Percentiles rank a stretch among this genome's conserved stretches.
Conservation (phyloP, 2,113 vertebrate genomes). For the Jaculus jaculus region DNA sequence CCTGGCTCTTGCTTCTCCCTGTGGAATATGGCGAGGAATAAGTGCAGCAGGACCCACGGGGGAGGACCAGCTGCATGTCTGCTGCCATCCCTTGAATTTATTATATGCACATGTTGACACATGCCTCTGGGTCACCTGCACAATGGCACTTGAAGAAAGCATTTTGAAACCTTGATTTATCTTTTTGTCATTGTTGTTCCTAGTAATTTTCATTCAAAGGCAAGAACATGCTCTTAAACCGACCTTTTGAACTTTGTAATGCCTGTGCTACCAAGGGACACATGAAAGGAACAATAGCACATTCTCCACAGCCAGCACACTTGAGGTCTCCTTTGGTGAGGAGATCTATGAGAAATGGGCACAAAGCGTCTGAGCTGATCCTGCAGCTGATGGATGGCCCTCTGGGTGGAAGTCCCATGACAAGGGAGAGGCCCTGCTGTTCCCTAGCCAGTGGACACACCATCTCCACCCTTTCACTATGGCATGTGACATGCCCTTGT, state of each 20-base stretch:
- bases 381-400: slow-evolving; percentile 53
- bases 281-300: slow-evolving; percentile 75
- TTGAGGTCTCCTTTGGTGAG: slow-evolving; percentile 25
- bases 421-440: background rate
- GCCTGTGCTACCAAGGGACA: slow-evolving; percentile 50
- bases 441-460: background rate
- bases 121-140: background rate
- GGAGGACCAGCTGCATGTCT: background rate
- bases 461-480: background rate
- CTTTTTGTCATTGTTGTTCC: slow-evolving; percentile 63
- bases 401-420: slow-evolving; percentile 61
- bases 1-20: background rate
- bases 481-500: background rate
- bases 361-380: slow-evolving; percentile 44
- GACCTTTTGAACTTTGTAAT: slow-evolving; percentile 67
- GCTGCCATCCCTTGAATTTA: background rate
- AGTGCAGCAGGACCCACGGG: background rate
- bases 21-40: background rate
- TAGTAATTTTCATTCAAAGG: slow-evolving; percentile 69
- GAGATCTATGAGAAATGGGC: background rate
- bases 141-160: slow-evolving; percentile 38
- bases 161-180: slow-evolving; percentile 69
- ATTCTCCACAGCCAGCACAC: slow-evolving; percentile 47
- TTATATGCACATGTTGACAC: background rate
- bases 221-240: slow-evolving; percentile 68